Conservation (phyloP, 2,888 invertebrate genomes). For the Melanargia galathea region DNA sequence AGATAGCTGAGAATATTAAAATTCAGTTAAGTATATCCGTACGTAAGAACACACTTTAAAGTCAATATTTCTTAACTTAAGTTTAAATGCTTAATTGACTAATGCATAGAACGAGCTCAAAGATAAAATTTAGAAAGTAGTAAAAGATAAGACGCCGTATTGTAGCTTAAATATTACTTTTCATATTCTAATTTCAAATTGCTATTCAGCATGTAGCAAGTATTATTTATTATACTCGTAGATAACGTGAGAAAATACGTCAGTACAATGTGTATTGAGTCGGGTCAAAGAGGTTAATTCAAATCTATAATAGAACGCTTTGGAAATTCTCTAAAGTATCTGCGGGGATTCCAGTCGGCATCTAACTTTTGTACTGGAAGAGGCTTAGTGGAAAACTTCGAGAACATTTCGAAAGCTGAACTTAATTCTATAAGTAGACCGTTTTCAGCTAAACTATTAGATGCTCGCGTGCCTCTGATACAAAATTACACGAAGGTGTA, state of each 20-base stretch:
- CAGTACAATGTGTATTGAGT: slow-evolving; percentile 10
- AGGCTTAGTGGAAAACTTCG: slow-evolving; percentile 58
- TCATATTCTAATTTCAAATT: too few relatives aligned
- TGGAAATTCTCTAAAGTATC: slow-evolving; percentile 13
- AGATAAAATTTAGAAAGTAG: too few relatives aligned
- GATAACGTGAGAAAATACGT: neutral
- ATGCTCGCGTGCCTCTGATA: slow-evolving; percentile 38
- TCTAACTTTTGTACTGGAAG: slow-evolving; percentile 49
- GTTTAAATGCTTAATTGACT: too few relatives aligned
- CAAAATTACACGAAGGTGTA: slow-evolving; percentile 21
- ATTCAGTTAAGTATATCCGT: neutral
- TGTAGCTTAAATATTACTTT: too few relatives aligned
- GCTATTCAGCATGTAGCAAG: too few relatives aligned
- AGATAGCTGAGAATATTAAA: slow-evolving; percentile 10
- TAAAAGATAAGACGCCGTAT: too few relatives aligned
- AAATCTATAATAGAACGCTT: slow-evolving; percentile 20
- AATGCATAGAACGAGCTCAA: too few relatives aligned
- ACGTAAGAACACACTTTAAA: neutral
- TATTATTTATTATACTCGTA: neutral
- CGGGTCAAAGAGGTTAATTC: slow-evolving; percentile 2
- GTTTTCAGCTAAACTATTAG: slow-evolving; percentile 51
- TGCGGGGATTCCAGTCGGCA: slow-evolving; percentile 17
- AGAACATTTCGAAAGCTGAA: slow-evolving; percentile 53
- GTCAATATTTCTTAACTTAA: too few relatives aligned
- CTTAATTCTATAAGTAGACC: slow-evolving; percentile 60